phyloP scores from a whole-genome alignment of 1,140 invertebrate genomes.

The Bombus cullumanus region DNA sequence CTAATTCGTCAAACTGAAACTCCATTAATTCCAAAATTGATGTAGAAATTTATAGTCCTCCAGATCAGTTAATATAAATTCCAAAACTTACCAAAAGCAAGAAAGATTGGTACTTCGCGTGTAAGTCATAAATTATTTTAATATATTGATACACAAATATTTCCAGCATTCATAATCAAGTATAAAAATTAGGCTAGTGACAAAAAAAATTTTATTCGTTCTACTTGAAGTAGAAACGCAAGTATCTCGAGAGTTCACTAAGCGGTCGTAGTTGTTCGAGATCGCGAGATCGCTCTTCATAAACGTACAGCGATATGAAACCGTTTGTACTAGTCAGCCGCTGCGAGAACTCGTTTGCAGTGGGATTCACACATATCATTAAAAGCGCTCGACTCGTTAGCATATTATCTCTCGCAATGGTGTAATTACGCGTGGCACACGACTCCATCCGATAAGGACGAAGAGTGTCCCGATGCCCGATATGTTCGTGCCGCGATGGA shows the following conservation, averaged over 20 bases:
- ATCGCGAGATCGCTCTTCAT: not conserved
- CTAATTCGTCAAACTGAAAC: not conserved
- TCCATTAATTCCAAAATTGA: not conserved
- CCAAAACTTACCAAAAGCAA: too few relatives aligned
- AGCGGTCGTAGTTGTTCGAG: not conserved
- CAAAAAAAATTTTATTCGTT: not conserved
- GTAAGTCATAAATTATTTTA: not conserved
- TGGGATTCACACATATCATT: constrained; percentile 75
- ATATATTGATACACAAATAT: not conserved
- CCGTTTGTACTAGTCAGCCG: constrained; percentile 56
- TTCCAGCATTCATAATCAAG: not conserved
- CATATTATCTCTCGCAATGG: constrained; percentile 75
- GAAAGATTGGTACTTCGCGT: too few relatives aligned
- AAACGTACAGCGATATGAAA: constrained; percentile 8
- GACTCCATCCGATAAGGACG: constrained; percentile 70
- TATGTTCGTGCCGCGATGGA: constrained; percentile 42
- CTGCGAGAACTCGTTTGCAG: constrained; percentile 68
- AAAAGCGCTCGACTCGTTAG: constrained; percentile 71
- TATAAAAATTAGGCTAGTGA: not conserved
- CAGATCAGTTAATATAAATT: too few relatives aligned
- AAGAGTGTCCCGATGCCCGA: constrained; percentile 42
- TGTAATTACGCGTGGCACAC: constrained; percentile 71
- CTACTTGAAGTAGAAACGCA: not conserved
- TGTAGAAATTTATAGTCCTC: not conserved
- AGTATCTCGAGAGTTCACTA: too few relatives aligned